Conservation (phyloP, 2,113 vertebrate species). For the Psittacara wagleri region DNA sequence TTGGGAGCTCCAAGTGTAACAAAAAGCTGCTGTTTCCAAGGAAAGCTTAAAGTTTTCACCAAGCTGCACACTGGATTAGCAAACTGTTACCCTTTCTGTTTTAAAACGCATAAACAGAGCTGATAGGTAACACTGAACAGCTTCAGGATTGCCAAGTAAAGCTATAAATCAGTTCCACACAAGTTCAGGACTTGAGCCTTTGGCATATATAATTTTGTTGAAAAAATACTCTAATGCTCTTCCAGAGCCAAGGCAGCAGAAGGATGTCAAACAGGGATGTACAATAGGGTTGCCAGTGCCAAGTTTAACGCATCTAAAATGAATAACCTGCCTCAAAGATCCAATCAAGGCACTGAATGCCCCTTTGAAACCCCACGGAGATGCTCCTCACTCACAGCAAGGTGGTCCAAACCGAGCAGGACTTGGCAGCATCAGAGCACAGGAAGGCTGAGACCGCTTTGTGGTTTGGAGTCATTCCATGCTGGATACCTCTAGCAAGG, state of each 20-base stretch:
- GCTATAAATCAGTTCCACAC: neutral
- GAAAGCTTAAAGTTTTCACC: neutral
- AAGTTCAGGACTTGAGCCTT: neutral
- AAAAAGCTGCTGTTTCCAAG: neutral
- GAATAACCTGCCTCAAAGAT: neutral
- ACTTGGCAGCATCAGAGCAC: neutral
- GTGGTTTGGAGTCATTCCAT: neutral
- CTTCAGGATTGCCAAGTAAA: neutral
- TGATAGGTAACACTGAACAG: neutral
- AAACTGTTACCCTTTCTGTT: neutral
- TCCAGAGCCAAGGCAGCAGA: constrained; percentile 19
- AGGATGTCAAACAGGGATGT: neutral
- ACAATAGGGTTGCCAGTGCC: neutral
- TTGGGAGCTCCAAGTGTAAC: neutral
- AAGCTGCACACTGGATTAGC: neutral
- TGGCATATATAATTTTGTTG: neutral
- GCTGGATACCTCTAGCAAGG: neutral
- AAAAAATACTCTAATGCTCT: neutral
- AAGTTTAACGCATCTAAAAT: neutral
- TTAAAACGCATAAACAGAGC: neutral
- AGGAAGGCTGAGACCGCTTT: neutral
- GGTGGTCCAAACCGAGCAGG: neutral
- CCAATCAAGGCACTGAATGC: neutral
- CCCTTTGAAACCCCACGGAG: neutral
- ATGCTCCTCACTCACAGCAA: neutral